phyloP scores from a whole-genome alignment of 2,797 vertebrate genomes.

The Gallinago nigripennis region DNA sequence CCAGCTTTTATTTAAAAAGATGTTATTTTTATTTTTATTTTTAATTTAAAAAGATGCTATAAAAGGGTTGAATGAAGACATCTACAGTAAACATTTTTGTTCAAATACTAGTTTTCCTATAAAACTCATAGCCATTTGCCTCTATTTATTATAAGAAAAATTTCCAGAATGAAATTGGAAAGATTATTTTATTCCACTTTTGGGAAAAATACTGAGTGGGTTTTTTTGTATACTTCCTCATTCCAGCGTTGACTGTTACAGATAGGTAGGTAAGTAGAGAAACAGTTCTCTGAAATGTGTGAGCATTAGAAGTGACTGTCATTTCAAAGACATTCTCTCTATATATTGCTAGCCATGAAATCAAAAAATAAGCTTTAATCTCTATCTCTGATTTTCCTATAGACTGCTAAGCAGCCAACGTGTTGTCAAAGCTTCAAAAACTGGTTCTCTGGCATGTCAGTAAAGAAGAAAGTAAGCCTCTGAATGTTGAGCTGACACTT shows the following conservation, averaged over 20 bases:
- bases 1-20: neutral
- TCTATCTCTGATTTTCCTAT: neutral
- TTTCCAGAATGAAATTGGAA: neutral
- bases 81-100: neutral
- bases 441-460: neutral
- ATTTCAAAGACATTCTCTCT: slow-evolving; percentile 15
- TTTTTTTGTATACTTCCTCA: neutral
- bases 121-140: neutral
- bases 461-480: slow-evolving; percentile 18
- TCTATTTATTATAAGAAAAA: neutral
- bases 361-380: slow-evolving; percentile 41
- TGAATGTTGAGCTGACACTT: neutral
- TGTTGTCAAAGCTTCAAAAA: slow-evolving; percentile 30
- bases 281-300: neutral
- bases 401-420: neutral
- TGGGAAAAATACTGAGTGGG: neutral
- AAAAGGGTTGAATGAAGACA: neutral
- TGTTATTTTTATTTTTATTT: no score
- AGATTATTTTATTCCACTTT: neutral
- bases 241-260: neutral
- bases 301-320: neutral
- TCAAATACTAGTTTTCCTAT: neutral
- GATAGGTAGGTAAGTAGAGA: neutral
- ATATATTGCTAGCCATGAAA: neutral
- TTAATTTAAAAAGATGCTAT: neutral